phyloP scores from a whole-genome alignment of 2,888 invertebrate species.

The Drosophila mettleri region DNA sequence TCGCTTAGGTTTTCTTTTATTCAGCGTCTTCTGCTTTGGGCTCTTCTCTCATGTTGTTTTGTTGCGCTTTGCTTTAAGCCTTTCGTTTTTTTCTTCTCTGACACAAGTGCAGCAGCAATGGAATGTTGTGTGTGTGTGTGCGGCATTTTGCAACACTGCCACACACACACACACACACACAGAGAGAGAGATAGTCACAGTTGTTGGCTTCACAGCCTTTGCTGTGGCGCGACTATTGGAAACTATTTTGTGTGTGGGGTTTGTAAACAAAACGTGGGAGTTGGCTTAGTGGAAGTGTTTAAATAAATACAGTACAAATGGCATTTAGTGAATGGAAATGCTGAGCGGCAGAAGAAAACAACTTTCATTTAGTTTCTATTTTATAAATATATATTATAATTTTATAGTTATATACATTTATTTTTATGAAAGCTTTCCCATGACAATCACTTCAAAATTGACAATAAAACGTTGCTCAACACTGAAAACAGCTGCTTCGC shows the following conservation, averaged over 20 bases:
- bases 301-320: constrained; percentile 4
- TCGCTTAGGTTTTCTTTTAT: constrained; percentile 43
- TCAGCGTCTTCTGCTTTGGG: constrained; percentile 24
- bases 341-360: background rate
- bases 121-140: constrained; percentile 13
- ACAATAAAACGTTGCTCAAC: too few relatives aligned
- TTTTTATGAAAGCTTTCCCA: too few relatives aligned
- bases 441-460: too few relatives aligned
- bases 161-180: constrained; percentile 1
- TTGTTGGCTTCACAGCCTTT: constrained; percentile 35
- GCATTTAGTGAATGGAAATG: background rate
- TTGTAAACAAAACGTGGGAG: constrained; percentile 42
- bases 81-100: constrained; percentile 55
- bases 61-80: constrained; percentile 47
- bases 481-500: too few relatives aligned
- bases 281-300: constrained; percentile 9
- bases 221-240: constrained; percentile 12
- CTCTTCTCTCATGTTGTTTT: constrained; percentile 13
- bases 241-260: constrained; percentile 7
- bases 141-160: constrained; percentile 63
- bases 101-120: constrained; percentile 67
- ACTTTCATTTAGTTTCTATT: background rate
- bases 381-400: background rate
- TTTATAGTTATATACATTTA: too few relatives aligned
- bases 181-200: too few relatives aligned